phyloP scores from a whole-genome alignment of 2,113 vertebrate genomes.

The Platichthys flesus region DNA sequence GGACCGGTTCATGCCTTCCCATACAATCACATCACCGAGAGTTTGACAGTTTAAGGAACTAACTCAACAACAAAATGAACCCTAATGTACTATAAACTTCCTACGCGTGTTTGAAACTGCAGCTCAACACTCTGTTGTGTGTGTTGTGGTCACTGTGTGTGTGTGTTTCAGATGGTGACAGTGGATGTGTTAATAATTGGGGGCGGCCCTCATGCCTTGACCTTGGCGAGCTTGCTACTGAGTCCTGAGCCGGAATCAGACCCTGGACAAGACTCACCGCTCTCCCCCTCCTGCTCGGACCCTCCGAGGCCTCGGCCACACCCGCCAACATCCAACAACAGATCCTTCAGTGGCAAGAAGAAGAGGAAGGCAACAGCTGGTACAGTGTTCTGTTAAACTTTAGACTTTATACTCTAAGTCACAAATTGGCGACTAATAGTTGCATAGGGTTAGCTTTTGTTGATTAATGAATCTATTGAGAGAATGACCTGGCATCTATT shows the following conservation, averaged over 20 bases:
- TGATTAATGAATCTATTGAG: no score
- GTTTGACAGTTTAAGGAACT: no score
- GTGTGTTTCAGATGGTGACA: constrained; percentile 63
- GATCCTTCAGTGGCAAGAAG: constrained; percentile 43
- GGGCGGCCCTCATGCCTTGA: constrained; percentile 82
- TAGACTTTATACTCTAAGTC: neutral
- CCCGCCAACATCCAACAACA: constrained; percentile 29
- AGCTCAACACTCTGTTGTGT: no score
- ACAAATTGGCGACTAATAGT: neutral
- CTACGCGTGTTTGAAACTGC: no score
- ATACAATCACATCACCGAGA: no score
- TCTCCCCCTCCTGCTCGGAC: constrained; percentile 1
- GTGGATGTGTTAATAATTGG: constrained; percentile 82
- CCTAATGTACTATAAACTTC: no score
- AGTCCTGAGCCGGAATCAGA: constrained; percentile 28
- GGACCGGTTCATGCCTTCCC: no score
- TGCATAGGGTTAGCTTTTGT: neutral
- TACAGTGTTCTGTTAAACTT: constrained; percentile 7
- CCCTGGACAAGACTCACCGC: neutral
- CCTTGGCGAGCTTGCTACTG: constrained; percentile 77
- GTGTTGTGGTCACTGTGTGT: neutral
- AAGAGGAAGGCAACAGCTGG: constrained; percentile 52
- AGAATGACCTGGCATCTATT: no score
- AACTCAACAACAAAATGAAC: no score
- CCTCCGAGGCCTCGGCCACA: constrained; percentile 3